Evolutionary conservation across 2,113 vertebrate species (phyloP), one percentile per base, ranked within the genome.

Genomic region (Chlorodrepanis virens): DNA sequence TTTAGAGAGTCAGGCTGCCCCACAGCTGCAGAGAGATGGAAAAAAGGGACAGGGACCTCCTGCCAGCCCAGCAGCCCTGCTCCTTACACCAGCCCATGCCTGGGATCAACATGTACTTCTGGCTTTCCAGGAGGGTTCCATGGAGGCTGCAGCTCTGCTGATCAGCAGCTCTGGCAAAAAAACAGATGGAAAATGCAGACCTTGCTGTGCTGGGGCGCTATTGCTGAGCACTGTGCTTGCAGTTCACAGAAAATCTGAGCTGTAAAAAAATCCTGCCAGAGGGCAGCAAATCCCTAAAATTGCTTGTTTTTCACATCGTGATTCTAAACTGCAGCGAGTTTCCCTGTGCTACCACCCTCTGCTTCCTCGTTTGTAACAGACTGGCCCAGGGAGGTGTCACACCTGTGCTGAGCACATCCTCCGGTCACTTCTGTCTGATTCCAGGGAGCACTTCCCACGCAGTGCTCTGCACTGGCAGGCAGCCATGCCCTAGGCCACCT

Each of bases 251-350:
- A 65, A 93, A 86, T 20, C 37, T 50, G 78, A 70, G 21, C 27
- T 75, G 52, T 47, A 47, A 52, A 31, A 76, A 90, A 91, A 59
- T 70, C 59, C 87, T 97, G 94, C 50, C 91, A 95, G 96, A 93
- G 91, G 94, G 96, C 95, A 96, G 91, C 89, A 96, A 91, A 96
- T 74, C 75, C 50, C 84, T 77, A 70, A 79, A 35, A 28, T 86
- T 83, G 20, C 9, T 57, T 22, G 19, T 17, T 29, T 78, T 47
- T 31, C 42, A 13, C 21, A 9, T 5, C 29, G 24, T 28, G 12
- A n/a, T 54, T 84, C 24, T 71, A 27, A 86, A 59, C 9, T 22
- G 52, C 72, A 67, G 65, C 16, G 27, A 31, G 25, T 20, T n/a
- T 25, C 9, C 20, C 12, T 54, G 64, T 21, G 5, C 28, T 21